Evolutionary conservation across 1,140 invertebrate genomes (phyloP), one percentile per base, ranked within the genome.

Genomic region (Calycopis cecrops): DNA sequence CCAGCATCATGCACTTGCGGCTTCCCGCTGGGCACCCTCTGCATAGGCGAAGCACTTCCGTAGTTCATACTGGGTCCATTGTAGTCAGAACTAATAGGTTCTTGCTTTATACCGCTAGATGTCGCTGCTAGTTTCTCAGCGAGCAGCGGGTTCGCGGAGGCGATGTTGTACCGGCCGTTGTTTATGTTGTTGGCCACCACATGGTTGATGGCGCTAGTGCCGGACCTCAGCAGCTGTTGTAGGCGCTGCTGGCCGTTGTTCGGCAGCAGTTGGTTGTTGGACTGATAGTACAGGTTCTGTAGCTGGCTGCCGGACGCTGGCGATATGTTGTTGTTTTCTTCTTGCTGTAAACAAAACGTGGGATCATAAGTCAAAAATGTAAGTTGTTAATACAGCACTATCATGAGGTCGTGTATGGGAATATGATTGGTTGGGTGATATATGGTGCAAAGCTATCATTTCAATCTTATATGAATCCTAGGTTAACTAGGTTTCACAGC

Each of bases 111-210:
- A 17, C 85, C 88, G 65, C 83, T 90, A 78, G 90, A 86, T 79
- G 90, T 88, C 77, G 89, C 81, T 53, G 87, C 87, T 34, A 91
- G 62, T 61, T 91, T 91, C 64, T 91, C 90, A 10, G 94, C 94
- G 59, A 96, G 87, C 40, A 96, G 87, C 34, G 94, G 94, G 81
- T 96, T 96, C 11, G 93, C 92, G 0, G 94, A 93, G 1, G 94
- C 94, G 49, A 96, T 95, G 55, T 93, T 94, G 71, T 93, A 93
- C 85, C 93, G 93, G 66, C 91, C 89, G 71, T 90, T 87, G 71
- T 88, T 90, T 18, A 88, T 90, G 40, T 88, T 89, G 59, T 83
- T 83, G 56, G 84, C 74, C 61, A 88, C 69, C 60, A 69, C 75
- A 74, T 79, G 75, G 76, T 82, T 83, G 76, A 88, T 86, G 34